These are phyloP conservation scores for Megalonaias nervosa DNA, from an alignment of 1,140 invertebrate genomes.

Conservation along the genomic window DNA sequence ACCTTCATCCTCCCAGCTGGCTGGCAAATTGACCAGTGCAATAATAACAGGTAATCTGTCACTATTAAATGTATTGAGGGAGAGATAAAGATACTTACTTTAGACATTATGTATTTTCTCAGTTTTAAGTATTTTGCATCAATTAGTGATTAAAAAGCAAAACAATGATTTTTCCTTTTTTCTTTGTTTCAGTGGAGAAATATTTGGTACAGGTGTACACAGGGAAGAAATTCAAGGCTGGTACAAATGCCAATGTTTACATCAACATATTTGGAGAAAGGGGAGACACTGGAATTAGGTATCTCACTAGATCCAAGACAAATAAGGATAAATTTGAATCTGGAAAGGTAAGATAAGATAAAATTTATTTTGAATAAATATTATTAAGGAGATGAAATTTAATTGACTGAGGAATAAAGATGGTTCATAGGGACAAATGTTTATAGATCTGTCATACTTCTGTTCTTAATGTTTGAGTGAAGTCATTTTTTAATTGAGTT, in stretches of 20 bases:
- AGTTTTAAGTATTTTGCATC: background rate
- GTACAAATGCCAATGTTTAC: slow-evolving; percentile 70
- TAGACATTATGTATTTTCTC: background rate
- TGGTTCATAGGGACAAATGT: no score
- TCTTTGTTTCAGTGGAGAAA: slow-evolving; percentile 56
- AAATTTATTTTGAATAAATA: no score
- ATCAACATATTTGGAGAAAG: slow-evolving; percentile 68
- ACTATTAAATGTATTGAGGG: background rate
- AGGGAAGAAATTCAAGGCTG: slow-evolving; percentile 63
- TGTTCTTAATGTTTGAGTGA: no score
- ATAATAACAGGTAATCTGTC: background rate
- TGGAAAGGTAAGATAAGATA: slow-evolving; percentile 57
- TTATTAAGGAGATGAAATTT: no score
- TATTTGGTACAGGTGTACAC: slow-evolving; percentile 68
- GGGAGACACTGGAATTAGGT: slow-evolving; percentile 66
- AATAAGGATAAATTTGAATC: slow-evolving; percentile 71
- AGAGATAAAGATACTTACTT: background rate
- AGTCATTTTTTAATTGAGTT: no score
- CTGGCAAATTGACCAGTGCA: background rate
- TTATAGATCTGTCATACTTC: no score
- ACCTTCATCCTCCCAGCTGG: background rate
- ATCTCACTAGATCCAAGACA: slow-evolving; percentile 56
- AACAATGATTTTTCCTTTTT: background rate
- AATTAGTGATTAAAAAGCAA: no score
- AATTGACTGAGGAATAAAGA: no score